Evolutionary conservation across 2,888 invertebrate species (phyloP).

Genomic region (Molorchus minor): DNA sequence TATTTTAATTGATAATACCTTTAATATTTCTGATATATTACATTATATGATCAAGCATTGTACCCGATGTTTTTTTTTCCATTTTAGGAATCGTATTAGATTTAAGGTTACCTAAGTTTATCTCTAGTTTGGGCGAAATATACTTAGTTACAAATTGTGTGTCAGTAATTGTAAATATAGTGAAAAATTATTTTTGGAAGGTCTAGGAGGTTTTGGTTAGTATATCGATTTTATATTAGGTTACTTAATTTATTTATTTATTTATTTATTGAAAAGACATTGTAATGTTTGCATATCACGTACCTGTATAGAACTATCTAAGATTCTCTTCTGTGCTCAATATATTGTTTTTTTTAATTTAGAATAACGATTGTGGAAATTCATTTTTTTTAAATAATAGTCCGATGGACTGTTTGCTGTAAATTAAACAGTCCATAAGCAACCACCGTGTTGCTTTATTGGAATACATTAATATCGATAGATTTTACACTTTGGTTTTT

Average conservation of each 20-base stretch:
- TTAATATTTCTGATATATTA: constrained; percentile 25
- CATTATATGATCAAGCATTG: constrained; percentile 51
- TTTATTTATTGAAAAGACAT: constrained; percentile 34
- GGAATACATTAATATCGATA: too few relatives aligned
- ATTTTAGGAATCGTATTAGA: constrained; percentile 36
- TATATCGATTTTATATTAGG: constrained; percentile 27
- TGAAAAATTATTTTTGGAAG: constrained; percentile 36
- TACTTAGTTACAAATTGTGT: constrained; percentile 8
- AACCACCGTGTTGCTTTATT: too few relatives aligned
- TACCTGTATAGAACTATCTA: constrained; percentile 49
- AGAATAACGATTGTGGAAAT: too few relatives aligned
- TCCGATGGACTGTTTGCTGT: too few relatives aligned
- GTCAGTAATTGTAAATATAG: constrained; percentile 33
- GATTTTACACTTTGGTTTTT: too few relatives aligned
- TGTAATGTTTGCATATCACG: constrained; percentile 38
- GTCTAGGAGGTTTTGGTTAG: constrained; percentile 47
- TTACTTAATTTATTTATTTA: constrained; percentile 45
- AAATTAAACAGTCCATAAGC: too few relatives aligned
- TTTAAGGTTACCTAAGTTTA: constrained; percentile 45
- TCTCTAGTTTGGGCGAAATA: background rate
- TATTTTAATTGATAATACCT: constrained; percentile 38
- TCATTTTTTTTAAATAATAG: constrained; percentile 1
- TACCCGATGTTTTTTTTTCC: constrained; percentile 47
- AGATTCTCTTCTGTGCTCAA: constrained; percentile 13
- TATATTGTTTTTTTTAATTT: too few relatives aligned